Evolutionary conservation across 2,797 vertebrate species (phyloP).

Genomic region (Meda fulgida): DNA sequence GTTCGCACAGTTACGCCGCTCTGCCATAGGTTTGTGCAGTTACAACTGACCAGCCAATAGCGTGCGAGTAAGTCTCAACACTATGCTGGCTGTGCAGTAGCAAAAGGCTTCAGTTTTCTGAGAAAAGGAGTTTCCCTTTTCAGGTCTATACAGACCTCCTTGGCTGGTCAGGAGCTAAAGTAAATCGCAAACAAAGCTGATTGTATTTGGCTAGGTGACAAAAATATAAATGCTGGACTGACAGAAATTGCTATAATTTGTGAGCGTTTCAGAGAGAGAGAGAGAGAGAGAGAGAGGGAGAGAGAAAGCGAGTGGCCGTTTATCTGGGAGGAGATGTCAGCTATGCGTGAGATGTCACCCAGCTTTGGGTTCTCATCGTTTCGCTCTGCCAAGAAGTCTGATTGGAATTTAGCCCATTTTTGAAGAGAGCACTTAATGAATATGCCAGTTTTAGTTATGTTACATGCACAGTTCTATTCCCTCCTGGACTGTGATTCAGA

Average conservation of each 20-base stretch:
- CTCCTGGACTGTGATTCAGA: constrained; percentile 41
- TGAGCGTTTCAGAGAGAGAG: constrained; percentile 14
- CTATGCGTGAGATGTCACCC: constrained; percentile 58
- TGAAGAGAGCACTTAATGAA: constrained; percentile 63
- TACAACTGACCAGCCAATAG: too few species aligned
- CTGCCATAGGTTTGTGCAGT: too few species aligned
- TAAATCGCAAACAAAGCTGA: constrained; percentile 16
- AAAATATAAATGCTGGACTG: constrained; percentile 48
- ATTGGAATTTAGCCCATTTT: constrained; percentile 60
- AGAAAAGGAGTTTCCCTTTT: too few species aligned
- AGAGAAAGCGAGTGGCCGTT: constrained; percentile 39
- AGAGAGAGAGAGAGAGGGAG: neutral
- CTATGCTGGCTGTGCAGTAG: too few species aligned
- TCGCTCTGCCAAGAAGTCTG: constrained; percentile 55
- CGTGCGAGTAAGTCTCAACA: too few species aligned
- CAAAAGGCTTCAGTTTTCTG: too few species aligned
- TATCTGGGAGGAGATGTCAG: constrained; percentile 56
- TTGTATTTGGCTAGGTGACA: constrained; percentile 48
- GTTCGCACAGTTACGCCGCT: too few species aligned
- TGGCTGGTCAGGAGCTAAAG: constrained; percentile 17
- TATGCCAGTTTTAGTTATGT: constrained; percentile 59
- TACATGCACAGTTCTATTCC: constrained; percentile 35
- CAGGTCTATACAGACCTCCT: too few species aligned
- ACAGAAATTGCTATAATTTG: constrained; percentile 62
- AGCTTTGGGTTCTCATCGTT: constrained; percentile 54